Percentiles rank a stretch among this genome's conserved stretches.
These are phyloP conservation scores for Boulengeromyrus knoepffleri DNA, from an alignment of 2,113 vertebrate genomes.

Conservation along the genomic window DNA sequence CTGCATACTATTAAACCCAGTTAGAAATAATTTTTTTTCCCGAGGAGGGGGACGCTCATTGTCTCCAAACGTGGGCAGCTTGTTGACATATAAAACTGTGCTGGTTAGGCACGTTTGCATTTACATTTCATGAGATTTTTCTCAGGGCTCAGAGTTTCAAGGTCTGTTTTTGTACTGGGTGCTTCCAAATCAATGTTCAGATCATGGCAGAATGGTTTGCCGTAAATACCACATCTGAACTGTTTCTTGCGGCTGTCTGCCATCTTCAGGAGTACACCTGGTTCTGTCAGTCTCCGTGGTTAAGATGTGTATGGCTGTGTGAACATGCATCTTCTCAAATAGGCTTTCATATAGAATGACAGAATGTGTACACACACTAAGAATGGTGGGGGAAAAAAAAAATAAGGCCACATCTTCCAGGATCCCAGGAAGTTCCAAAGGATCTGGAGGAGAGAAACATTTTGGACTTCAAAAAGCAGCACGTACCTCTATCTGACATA, in stretches of 20 bases:
- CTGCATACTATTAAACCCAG: neutral
- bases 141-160: neutral
- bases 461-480: neutral
- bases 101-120: neutral
- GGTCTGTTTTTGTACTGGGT: neutral
- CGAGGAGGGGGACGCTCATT: neutral
- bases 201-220: constrained; percentile 2
- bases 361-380: constrained; percentile 46
- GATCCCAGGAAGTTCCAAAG: constrained; percentile 53
- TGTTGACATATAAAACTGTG: neutral
- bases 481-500: neutral
- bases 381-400: constrained; percentile 32
- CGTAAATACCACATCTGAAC: constrained; percentile 2
- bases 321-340: neutral
- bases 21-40: neutral
- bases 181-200: neutral
- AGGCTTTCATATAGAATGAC: constrained; percentile 17
- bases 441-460: constrained; percentile 47
- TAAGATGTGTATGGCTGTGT: constrained; percentile 21
- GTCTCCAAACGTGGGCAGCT: neutral
- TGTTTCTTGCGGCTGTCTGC: neutral
- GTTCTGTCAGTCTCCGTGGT: neutral
- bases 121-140: neutral
- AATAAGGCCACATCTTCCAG: constrained; percentile 61
- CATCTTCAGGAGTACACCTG: constrained; percentile 41